Percentiles rank a stretch among this genome's conserved stretches.
Conservation (phyloP, 1,140 invertebrate genomes). For the Meloidogyne floridensis region DNA sequence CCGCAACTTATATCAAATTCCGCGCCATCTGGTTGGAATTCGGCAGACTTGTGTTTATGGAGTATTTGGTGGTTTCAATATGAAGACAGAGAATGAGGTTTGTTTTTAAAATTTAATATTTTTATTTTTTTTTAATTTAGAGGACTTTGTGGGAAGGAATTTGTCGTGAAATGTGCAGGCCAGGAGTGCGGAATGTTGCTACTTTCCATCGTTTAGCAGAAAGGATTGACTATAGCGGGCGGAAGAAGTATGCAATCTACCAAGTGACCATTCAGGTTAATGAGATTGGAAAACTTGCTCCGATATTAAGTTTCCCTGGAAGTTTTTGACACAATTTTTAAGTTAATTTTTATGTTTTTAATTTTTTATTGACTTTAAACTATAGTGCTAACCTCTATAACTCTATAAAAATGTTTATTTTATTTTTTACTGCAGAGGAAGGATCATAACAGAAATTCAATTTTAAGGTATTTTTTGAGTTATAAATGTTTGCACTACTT, state of each 20-base stretch:
- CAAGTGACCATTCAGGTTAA: conserved; percentile 3
- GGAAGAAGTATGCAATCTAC: conserved; percentile 18
- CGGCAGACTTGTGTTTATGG: conserved; percentile 16
- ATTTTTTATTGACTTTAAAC: too few species aligned
- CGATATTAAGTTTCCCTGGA: background rate
- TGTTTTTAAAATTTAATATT: background rate
- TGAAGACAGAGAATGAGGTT: conserved; percentile 23
- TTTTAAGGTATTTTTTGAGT: too few species aligned
- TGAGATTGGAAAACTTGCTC: conserved; percentile 2
- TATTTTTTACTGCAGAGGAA: too few species aligned
- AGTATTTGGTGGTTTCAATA: conserved; percentile 13
- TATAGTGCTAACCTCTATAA: too few species aligned
- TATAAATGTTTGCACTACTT: too few species aligned
- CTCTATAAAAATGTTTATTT: too few species aligned
- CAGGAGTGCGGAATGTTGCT: conserved; percentile 7
- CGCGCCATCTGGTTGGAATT: conserved; percentile 19
- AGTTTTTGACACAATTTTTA: background rate
- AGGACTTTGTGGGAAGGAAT: conserved; percentile 5
- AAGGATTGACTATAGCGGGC: conserved; percentile 19
- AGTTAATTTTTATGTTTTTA: too few species aligned
- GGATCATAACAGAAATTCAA: too few species aligned
- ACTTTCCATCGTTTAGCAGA: background rate
- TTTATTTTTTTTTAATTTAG: background rate
- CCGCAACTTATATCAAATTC: conserved; percentile 15
- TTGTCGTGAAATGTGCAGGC: background rate